phyloP scores from a whole-genome alignment of 2,888 invertebrate species.

The Hypomecis atomaria region DNA sequence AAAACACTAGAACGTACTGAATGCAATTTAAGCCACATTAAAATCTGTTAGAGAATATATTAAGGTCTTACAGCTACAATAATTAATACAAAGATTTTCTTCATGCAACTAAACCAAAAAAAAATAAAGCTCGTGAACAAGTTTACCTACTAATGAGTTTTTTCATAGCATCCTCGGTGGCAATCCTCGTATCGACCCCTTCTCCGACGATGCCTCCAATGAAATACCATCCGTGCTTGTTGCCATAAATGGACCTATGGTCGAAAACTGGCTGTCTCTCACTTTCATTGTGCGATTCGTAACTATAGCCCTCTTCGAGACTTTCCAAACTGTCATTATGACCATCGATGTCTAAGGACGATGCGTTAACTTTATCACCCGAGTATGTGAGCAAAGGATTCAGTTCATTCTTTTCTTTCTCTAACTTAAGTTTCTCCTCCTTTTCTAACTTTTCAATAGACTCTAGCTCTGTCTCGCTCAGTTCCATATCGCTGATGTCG shows the following conservation, averaged over 20 bases:
- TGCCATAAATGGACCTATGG: slow-evolving; percentile 86
- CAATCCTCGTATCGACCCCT: slow-evolving; percentile 85
- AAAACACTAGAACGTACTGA: background rate
- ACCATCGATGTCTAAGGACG: slow-evolving; percentile 56
- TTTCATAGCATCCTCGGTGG: slow-evolving; percentile 89
- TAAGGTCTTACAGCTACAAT: too few relatives aligned
- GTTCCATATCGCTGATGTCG: slow-evolving; percentile 86
- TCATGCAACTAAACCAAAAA: slow-evolving; percentile 38
- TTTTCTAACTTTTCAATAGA: slow-evolving; percentile 83
- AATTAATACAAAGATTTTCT: too few relatives aligned
- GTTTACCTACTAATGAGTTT: slow-evolving; percentile 92
- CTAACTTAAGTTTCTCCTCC: slow-evolving; percentile 57
- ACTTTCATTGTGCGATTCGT: slow-evolving; percentile 75
- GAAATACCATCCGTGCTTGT: slow-evolving; percentile 93
- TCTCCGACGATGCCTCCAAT: slow-evolving; percentile 92
- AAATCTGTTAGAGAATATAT: too few relatives aligned
- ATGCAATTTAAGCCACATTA: too few relatives aligned
- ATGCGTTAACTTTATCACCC: slow-evolving; percentile 59
- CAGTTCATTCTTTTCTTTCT: slow-evolving; percentile 73
- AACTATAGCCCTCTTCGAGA: slow-evolving; percentile 70
- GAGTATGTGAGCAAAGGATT: slow-evolving; percentile 73
- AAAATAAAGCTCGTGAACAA: slow-evolving; percentile 68
- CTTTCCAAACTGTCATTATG: slow-evolving; percentile 63
- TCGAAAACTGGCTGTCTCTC: slow-evolving; percentile 86
- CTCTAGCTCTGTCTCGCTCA: slow-evolving; percentile 86